Percentiles rank a stretch among this genome's conserved stretches.
Conservation (phyloP, 1,140 invertebrate genomes). For the Colletes latitarsis region DNA sequence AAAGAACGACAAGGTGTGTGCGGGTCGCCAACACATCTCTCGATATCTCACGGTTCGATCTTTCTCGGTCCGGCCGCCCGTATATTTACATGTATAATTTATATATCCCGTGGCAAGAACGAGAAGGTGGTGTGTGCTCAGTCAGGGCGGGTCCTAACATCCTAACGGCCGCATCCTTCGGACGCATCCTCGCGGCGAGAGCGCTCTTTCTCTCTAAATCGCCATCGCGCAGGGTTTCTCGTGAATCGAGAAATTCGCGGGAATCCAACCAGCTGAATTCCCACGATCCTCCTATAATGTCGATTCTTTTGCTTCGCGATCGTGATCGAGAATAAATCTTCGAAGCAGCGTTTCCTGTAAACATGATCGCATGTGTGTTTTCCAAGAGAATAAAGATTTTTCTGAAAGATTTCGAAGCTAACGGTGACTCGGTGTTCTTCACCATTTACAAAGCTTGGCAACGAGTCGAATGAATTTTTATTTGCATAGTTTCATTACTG, state of each 20-base stretch:
- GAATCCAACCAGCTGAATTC: slow-evolving; percentile 50
- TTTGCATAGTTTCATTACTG: too few relatives aligned
- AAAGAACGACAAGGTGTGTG: slow-evolving; percentile 57
- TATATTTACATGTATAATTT: slow-evolving; percentile 81
- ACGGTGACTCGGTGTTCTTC: too few relatives aligned
- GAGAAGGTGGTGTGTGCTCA: slow-evolving; percentile 42
- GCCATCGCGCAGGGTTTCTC: not conserved
- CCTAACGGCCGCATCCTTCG: slow-evolving; percentile 26
- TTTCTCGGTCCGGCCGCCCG: slow-evolving; percentile 67
- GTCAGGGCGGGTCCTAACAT: slow-evolving; percentile 60
- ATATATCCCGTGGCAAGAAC: slow-evolving; percentile 71
- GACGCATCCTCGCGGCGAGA: not conserved
- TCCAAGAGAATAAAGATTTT: too few relatives aligned
- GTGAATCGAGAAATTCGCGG: slow-evolving; percentile 49
- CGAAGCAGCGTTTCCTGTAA: not conserved
- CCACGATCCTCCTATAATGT: slow-evolving; percentile 48
- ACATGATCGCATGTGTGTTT: too few relatives aligned
- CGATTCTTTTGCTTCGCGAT: not conserved
- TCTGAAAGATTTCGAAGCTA: too few relatives aligned
- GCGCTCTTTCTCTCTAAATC: not conserved
- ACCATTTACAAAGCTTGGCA: too few relatives aligned
- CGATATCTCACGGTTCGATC: slow-evolving; percentile 76
- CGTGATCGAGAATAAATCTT: slow-evolving; percentile 5
- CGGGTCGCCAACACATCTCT: slow-evolving; percentile 74
- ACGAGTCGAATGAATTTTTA: too few relatives aligned